Evolutionary conservation across 2,797 vertebrate genomes (phyloP).

Genomic region (Meriones psammophilus): DNA sequence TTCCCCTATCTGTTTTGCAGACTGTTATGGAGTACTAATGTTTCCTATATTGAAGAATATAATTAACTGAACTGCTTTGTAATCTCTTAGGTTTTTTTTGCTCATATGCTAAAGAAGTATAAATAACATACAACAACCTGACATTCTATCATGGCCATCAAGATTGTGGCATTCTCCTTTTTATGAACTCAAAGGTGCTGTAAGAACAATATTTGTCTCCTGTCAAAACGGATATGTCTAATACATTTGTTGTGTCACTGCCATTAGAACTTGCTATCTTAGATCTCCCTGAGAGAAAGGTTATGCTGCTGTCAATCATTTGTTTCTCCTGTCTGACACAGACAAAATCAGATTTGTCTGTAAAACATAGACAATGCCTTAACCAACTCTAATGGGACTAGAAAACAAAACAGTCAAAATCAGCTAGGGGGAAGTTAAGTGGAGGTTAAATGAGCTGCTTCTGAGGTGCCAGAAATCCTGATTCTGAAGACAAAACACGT

Average conservation of each 20-base stretch:
- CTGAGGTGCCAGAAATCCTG: neutral
- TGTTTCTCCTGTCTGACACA: slow-evolving; percentile 51
- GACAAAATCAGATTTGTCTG: slow-evolving; percentile 40
- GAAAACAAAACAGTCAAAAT: slow-evolving; percentile 29
- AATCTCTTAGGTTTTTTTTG: neutral
- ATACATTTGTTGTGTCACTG: neutral
- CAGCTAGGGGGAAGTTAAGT: slow-evolving; percentile 30
- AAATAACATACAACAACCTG: neutral
- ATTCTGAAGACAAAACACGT: neutral
- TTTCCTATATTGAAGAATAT: neutral
- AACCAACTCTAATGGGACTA: neutral
- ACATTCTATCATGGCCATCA: neutral
- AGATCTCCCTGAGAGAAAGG: slow-evolving; percentile 44
- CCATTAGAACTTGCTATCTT: neutral
- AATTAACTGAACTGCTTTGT: neutral
- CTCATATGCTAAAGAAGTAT: neutral
- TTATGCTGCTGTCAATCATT: slow-evolving; percentile 39
- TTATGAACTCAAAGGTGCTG: neutral
- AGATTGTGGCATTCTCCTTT: slow-evolving; percentile 33
- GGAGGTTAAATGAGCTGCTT: slow-evolving; percentile 43
- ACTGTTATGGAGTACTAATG: neutral
- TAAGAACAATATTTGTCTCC: slow-evolving; percentile 45
- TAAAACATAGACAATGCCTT: neutral
- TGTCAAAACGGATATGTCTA: slow-evolving; percentile 32
- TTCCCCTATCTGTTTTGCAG: neutral